A percentile compares a stretch with the other conserved stretches of the same genome.
These are phyloP conservation scores for Malurus cyaneus DNA, from an alignment of 2,113 vertebrate species.

Conservation along the genomic window DNA sequence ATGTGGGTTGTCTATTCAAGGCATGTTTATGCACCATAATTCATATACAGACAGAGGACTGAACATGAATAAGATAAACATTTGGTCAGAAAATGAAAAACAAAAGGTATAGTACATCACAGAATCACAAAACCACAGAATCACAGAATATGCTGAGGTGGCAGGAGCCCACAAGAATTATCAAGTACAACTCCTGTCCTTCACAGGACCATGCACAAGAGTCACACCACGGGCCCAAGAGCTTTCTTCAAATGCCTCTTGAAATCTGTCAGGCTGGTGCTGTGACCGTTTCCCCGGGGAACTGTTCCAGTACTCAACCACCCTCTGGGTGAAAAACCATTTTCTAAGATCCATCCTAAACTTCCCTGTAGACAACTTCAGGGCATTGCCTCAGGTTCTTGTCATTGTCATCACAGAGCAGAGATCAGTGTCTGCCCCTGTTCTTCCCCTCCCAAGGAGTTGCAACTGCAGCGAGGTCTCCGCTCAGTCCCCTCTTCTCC, in stretches of 20 bases:
- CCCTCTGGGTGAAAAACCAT: neutral
- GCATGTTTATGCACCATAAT: neutral
- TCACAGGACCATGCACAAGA: neutral
- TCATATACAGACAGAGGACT: neutral
- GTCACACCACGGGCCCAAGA: neutral
- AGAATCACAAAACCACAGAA: neutral
- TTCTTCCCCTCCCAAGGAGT: rapidly evolving
- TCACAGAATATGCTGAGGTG: neutral
- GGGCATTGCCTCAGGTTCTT: neutral
- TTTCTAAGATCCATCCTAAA: neutral
- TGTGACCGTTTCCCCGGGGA: neutral
- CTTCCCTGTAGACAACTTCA: neutral
- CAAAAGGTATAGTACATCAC: neutral
- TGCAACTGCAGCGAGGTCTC: neutral
- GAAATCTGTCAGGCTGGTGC: neutral
- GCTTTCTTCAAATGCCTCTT: neutral
- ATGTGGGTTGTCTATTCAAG: neutral
- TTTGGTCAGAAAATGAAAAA: neutral
- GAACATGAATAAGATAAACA: neutral
- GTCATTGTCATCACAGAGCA: neutral
- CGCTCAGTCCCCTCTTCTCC: neutral
- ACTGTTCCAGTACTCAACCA: neutral
- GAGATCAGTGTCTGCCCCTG: neutral
- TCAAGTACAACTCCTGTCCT: too few species aligned
- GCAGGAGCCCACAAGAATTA: neutral